Conservation (phyloP, 2,888 invertebrate genomes). For the Muscina levida region DNA sequence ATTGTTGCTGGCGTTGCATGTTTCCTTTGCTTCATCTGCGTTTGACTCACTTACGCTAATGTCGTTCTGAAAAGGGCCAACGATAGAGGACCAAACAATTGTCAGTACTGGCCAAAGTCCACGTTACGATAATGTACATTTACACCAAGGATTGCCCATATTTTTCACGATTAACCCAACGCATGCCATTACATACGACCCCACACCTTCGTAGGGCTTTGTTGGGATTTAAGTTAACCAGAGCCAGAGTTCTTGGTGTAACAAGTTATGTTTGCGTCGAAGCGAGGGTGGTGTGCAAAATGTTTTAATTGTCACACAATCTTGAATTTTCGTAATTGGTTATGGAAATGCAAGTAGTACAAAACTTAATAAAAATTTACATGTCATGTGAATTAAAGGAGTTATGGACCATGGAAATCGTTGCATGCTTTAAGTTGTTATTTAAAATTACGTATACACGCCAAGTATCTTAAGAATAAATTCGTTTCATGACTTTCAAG, state of each 20-base stretch:
- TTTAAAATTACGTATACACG: too few species aligned
- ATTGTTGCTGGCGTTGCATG: slow-evolving; percentile 29
- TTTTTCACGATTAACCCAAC: background rate
- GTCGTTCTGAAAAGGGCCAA: background rate
- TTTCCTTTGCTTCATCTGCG: slow-evolving; percentile 10
- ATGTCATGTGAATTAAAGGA: too few species aligned
- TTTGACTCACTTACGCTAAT: slow-evolving; percentile 6
- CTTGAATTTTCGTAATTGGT: too few species aligned
- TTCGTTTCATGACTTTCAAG: too few species aligned
- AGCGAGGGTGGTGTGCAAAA: background rate
- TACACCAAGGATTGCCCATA: slow-evolving; percentile 20
- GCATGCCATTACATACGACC: background rate
- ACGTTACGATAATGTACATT: slow-evolving; percentile 36
- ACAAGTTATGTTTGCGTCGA: too few species aligned
- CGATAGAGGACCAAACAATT: background rate
- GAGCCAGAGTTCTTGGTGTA: too few species aligned
- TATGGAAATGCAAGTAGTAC: too few species aligned
- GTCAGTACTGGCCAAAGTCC: background rate
- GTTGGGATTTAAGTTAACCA: background rate
- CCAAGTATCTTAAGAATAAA: too few species aligned
- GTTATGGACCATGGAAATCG: too few species aligned
- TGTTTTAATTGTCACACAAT: too few species aligned
- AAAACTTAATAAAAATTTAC: too few species aligned
- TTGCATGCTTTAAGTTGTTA: too few species aligned
- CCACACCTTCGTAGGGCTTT: background rate